Evolutionary conservation across 2,797 vertebrate genomes (phyloP).

Genomic region (Enteromius viviparus): DNA sequence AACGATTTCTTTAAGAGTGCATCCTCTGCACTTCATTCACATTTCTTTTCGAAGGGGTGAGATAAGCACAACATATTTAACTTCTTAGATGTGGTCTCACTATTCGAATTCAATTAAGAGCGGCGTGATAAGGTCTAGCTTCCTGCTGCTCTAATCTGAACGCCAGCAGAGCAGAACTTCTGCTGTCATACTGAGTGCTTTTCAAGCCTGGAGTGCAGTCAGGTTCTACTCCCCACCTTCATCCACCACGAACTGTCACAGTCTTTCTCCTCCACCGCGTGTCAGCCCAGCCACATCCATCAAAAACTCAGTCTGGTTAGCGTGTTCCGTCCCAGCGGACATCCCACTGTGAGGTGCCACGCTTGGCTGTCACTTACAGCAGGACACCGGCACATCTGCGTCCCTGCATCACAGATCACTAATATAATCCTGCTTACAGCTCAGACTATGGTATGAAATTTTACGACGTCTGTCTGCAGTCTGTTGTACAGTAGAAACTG

Average conservation of each 20-base stretch:
- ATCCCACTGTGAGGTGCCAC: slow-evolving; percentile 7
- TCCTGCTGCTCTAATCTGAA: slow-evolving; percentile 49
- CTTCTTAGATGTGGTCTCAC: slow-evolving; percentile 22
- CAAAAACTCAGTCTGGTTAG: slow-evolving; percentile 42
- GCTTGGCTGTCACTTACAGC: slow-evolving; percentile 49
- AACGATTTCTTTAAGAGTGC: neutral
- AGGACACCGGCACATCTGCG: slow-evolving; percentile 13
- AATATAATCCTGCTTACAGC: slow-evolving; percentile 9
- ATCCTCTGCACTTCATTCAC: neutral
- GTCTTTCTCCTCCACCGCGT: neutral
- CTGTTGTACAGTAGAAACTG: neutral
- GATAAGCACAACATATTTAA: slow-evolving; percentile 35
- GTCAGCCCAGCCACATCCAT: slow-evolving; percentile 37
- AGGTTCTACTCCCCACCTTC: slow-evolving; percentile 11
- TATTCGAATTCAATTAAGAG: slow-evolving; percentile 50
- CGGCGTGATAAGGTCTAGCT: slow-evolving; percentile 23
- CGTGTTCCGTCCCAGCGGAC: slow-evolving; percentile 37
- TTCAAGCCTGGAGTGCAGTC: slow-evolving; percentile 1
- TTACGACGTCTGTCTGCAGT: neutral
- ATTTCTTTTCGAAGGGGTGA: neutral
- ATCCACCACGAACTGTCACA: slow-evolving; percentile 16
- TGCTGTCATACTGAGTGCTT: slow-evolving; percentile 28
- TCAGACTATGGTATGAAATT: neutral
- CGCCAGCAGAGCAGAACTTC: slow-evolving; percentile 32
- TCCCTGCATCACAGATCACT: slow-evolving; percentile 36